phyloP scores from a whole-genome alignment of 2,888 invertebrate genomes.

The Strigamia transsilvanica region DNA sequence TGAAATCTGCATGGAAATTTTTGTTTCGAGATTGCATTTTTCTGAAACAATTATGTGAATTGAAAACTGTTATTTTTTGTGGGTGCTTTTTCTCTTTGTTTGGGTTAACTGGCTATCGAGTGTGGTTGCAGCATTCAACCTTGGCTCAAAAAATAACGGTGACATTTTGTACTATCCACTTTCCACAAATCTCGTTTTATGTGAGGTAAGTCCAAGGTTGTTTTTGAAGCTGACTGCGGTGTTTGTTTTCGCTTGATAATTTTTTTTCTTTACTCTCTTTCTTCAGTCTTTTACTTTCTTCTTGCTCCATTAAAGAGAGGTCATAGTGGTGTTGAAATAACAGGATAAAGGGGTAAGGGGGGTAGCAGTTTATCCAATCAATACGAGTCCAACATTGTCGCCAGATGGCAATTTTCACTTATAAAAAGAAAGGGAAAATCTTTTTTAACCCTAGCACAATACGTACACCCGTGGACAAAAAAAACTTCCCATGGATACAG shows the following conservation, averaged over 20 bases:
- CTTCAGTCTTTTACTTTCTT: neutral
- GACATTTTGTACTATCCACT: slow-evolving; percentile 14
- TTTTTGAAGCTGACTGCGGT: neutral
- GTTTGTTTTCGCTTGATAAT: neutral
- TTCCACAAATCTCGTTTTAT: slow-evolving; percentile 17
- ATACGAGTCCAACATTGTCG: neutral
- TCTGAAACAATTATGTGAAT: too few relatives aligned
- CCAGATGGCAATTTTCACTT: slow-evolving; percentile 5
- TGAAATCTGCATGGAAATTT: too few relatives aligned
- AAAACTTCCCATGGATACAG: too few relatives aligned
- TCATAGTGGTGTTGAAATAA: neutral
- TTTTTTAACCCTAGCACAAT: too few relatives aligned
- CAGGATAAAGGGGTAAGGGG: slow-evolving; percentile 2
- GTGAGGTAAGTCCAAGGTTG: slow-evolving; percentile 31
- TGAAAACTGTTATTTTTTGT: too few relatives aligned
- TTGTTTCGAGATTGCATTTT: too few relatives aligned
- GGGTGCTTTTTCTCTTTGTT: neutral
- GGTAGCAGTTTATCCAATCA: neutral
- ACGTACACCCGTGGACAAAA: too few relatives aligned
- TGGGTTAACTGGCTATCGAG: neutral
- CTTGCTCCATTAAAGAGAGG: slow-evolving; percentile 17
- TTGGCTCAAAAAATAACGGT: neutral
- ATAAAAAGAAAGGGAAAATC: neutral
- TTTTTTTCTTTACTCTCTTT: neutral
- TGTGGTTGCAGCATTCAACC: slow-evolving; percentile 1